Evolutionary conservation across 2,888 invertebrate species (phyloP), one percentile per base, ranked within the genome.

Genomic region (Lasioglossum malachurum): DNA sequence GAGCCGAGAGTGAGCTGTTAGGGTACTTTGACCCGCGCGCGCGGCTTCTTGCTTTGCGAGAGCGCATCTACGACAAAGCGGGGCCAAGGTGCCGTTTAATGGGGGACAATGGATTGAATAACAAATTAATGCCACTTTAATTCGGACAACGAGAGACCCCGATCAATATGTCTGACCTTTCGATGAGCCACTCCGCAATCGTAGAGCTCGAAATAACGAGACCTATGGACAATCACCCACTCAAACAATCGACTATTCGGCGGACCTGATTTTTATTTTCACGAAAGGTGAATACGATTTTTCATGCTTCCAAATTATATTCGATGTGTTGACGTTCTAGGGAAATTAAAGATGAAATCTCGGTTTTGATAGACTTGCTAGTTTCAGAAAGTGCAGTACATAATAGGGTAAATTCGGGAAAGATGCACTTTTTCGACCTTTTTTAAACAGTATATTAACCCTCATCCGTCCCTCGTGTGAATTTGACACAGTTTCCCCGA

Each of bases 11-110:
- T 60, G 27, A 78, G 64, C 64, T 77, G 78, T 79, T 79, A 83
- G 82, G 75, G 82, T 82, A 78, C 87, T 80, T 80, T 76, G 84
- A 76, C 81, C 85, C 75, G 12, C 12, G 73, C 12, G 73, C 78
- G 74, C 72, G 69, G 78, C 73, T 86, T 78, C 75, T 81, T 57
- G 67, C 72, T 3, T 71, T 64, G 67, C 16, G 5, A 35, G 38
- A 71, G 49, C 74, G 74, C 49, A 60, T 73, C 46, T 46, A 57
- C 74, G n/a, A 27, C 38, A 46, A 49, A 53, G 64, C 74, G 74
- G 27, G 67, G 44, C 75, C 80, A 44, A 44, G n/a, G 38, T 31
- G 83, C 46, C 57, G 57, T 69, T 77, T 73, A 35, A 53, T 53
- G 69, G 53, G 69, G 38, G n/a, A 78, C 53, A 74, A 46, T 49